Base-by-base conservation (phyloP, 2,888 invertebrate species). In the Julus scandinavius region DNA sequence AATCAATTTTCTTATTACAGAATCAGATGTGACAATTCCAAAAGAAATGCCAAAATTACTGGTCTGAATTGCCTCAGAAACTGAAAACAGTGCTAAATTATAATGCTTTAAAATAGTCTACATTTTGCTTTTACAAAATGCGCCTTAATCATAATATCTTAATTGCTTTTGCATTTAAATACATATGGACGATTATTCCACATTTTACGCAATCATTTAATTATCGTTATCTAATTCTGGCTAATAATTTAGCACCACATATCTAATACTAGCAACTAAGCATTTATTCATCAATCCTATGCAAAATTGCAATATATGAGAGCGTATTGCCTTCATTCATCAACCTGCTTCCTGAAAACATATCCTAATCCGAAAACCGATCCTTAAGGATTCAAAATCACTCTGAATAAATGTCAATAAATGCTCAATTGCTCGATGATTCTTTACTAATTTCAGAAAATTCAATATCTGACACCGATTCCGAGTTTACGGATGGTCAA, bases 391-490 rank as follows among this genome's bases (percentile, higher is more conserved):
- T 72, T 72, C 1, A 72, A 9, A 72, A 29, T 29, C 72, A 72
- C 11, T 13, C 5, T 7, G 1, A 29, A 29, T 9, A 9, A 72
- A 7, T 72, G 72, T 29, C 20, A 72, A 72, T 72, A 72, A 72
- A 72, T 29, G 29, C 72, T 72, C 9, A 72, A 6, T 20, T 72
- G 72, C 29, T 72, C 72, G 72, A 29, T 72, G 72, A 20, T 15
- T 85, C 17, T 85, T 85, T 85, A 85, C 49, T 85, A 41, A 85
- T 85, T 85, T 5, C 85, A 85, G 85, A 85, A 85, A 85, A 85
- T 85, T 85, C 85, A 85, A 15, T 85, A 20, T 85, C 85, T 85
- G 85, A 85, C 49, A 85, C 85, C 15, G 85, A 85, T 85, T 85
- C 85, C 7, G 85, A 85, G 49, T 13, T 9, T 13, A 85, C 85